Base-by-base conservation (phyloP, 1,140 invertebrate species). In the Ooceraea biroi region DNA sequence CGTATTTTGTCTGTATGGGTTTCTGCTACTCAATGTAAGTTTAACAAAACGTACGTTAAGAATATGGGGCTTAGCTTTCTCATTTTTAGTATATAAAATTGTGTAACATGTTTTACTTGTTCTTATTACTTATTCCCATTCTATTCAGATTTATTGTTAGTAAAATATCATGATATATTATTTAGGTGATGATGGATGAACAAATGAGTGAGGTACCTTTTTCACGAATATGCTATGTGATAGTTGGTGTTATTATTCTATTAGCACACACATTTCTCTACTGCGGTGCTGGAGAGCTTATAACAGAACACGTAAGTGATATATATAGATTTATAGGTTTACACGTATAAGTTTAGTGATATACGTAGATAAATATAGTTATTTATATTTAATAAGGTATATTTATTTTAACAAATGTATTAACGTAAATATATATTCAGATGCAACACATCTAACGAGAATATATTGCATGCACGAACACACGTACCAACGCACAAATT, bases 151-250 rank as follows among this genome's bases (percentile, higher is more conserved):
- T 17, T n/a, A n/a, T n/a, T n/a, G n/a, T n/a, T 74, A 48, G n/a
- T 74, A 63, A 73, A 73, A 41, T 63, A 76, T 25, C 30, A 74
- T 27, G 10, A 36, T 48, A 11, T 63, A 22, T 76, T 76, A 72
- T 76, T 10, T 25, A 76, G 72, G 19, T 76, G 17, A 46, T 76
- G 27, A 30, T 11, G 0, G 57, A 30, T 1, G 10, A 63, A 3
- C 11, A 76, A 1, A 76, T 48, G 17, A 27, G 25, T 36, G 2
- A 63, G 0, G 63, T 76, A 14, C 63, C 72, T 19, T 3, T 48
- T 63, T 19, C n/a, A 63, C 57, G 72, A 19, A 0, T 48, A 63
- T 63, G 41, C 19, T 76, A 48, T 46, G 46, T 14, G 72, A 41
- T 30, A 48, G n/a, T n/a, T n/a, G n/a, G n/a, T n/a, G n/a, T 48